Conservation (phyloP, 2,888 invertebrate genomes). For the Eristalinus aeneus region DNA sequence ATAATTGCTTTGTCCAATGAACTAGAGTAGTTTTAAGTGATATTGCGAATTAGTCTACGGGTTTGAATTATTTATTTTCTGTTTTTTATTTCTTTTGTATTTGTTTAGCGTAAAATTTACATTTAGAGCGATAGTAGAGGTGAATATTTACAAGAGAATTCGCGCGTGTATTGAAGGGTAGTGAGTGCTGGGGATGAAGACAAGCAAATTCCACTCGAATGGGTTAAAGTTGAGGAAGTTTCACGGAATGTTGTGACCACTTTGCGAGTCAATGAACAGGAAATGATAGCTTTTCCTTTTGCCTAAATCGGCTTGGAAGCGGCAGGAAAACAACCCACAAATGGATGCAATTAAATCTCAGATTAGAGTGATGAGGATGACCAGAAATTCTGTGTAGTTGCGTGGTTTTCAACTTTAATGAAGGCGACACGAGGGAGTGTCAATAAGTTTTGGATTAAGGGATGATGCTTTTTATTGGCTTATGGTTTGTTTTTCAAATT, state of each 20-base stretch:
- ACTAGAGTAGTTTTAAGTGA: conserved; percentile 20
- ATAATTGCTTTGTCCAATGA: conserved; percentile 27
- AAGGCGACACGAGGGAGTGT: no score
- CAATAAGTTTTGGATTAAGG: no score
- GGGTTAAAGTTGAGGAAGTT: no score
- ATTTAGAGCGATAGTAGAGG: conserved; percentile 11
- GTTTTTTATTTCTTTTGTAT: not conserved
- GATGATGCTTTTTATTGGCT: no score
- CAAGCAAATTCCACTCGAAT: no score
- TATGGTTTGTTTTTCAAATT: no score
- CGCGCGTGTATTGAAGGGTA: not conserved
- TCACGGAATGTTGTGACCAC: no score
- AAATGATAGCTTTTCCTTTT: no score
- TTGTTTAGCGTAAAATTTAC: conserved; percentile 10
- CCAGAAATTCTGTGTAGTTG: not conserved
- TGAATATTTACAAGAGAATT: conserved; percentile 17
- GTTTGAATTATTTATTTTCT: conserved; percentile 28
- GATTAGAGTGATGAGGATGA: not conserved
- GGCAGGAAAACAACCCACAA: not conserved
- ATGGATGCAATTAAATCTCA: not conserved
- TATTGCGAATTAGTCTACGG: conserved; percentile 28
- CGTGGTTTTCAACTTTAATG: not conserved
- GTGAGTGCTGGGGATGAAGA: no score
- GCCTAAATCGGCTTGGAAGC: no score
- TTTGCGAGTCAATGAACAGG: no score